Conservation (phyloP, 2,888 invertebrate species). For the Orthosia incerta region DNA sequence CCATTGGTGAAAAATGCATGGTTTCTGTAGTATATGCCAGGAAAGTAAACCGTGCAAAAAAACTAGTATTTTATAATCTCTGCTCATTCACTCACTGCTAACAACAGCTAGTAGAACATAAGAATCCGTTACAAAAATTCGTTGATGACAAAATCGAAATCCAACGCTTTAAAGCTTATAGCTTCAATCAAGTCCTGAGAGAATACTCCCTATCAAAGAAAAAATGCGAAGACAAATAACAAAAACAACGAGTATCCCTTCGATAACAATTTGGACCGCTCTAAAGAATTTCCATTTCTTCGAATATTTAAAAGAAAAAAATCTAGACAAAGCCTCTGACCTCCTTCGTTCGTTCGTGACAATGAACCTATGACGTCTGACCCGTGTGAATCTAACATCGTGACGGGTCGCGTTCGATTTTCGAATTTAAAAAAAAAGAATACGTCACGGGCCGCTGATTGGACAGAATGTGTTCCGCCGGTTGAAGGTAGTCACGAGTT, state of each 20-base stretch:
- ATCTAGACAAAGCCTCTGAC: constrained; percentile 53
- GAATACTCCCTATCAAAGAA: constrained; percentile 11
- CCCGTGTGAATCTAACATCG: constrained; percentile 88
- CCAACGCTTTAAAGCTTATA: background rate
- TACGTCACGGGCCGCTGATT: constrained; percentile 79
- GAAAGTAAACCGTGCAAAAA: too few species aligned
- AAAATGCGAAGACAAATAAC: constrained; percentile 41
- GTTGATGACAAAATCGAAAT: constrained; percentile 1
- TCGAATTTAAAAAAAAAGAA: constrained; percentile 70
- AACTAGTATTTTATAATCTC: too few species aligned
- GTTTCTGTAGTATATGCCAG: too few species aligned
- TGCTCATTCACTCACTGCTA: too few species aligned
- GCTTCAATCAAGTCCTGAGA: background rate
- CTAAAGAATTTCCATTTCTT: constrained; percentile 43
- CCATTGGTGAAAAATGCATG: too few species aligned
- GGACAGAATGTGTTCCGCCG: constrained; percentile 75
- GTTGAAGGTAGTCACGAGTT: constrained; percentile 64
- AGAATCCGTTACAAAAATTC: background rate
- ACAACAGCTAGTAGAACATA: background rate
- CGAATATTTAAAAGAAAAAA: constrained; percentile 42
- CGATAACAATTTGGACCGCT: constrained; percentile 34
- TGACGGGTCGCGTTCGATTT: constrained; percentile 78
- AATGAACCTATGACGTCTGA: constrained; percentile 79
- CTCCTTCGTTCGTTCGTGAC: constrained; percentile 71
- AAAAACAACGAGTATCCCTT: constrained; percentile 31